Percentiles rank a stretch among this genome's conserved stretches.
Evolutionary conservation across 1,140 invertebrate species (phyloP).

Genomic region (Solen grandis): DNA sequence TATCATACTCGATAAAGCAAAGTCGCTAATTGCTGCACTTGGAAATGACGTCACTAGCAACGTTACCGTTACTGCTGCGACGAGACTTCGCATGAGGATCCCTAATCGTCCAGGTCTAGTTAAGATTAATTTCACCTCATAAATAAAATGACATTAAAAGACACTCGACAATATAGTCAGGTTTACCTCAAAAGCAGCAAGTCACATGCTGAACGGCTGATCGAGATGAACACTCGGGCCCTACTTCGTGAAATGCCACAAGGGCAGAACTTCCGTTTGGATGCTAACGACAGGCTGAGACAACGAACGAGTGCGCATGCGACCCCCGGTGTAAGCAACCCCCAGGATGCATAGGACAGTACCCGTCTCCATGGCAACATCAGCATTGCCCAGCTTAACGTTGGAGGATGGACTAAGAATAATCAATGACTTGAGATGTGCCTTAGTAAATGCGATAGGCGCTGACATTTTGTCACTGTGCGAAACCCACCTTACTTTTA

Average conservation of each 20-base stretch:
- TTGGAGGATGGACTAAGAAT: too few relatives aligned
- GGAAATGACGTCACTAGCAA: slow-evolving; percentile 1
- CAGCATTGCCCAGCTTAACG: too few relatives aligned
- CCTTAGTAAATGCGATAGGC: too few relatives aligned
- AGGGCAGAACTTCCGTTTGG: background rate
- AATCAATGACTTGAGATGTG: too few relatives aligned
- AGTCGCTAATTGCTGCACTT: background rate
- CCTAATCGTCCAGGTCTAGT: background rate
- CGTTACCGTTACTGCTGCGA: background rate
- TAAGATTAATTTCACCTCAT: background rate
- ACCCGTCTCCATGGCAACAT: too few relatives aligned
- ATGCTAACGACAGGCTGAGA: too few relatives aligned
- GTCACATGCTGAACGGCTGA: background rate
- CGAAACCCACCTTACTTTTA: too few relatives aligned
- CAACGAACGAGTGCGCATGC: background rate
- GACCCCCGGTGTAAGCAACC: too few relatives aligned
- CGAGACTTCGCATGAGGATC: background rate
- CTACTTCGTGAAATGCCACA: background rate
- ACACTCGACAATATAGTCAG: background rate
- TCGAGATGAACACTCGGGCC: slow-evolving; percentile 5
- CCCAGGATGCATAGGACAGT: too few relatives aligned
- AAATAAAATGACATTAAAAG: slow-evolving; percentile 10
- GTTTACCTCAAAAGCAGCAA: background rate
- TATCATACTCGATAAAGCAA: background rate
- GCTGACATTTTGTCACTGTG: too few relatives aligned